Conservation (phyloP, 2,888 invertebrate species). For the Callimorpha dominula region DNA sequence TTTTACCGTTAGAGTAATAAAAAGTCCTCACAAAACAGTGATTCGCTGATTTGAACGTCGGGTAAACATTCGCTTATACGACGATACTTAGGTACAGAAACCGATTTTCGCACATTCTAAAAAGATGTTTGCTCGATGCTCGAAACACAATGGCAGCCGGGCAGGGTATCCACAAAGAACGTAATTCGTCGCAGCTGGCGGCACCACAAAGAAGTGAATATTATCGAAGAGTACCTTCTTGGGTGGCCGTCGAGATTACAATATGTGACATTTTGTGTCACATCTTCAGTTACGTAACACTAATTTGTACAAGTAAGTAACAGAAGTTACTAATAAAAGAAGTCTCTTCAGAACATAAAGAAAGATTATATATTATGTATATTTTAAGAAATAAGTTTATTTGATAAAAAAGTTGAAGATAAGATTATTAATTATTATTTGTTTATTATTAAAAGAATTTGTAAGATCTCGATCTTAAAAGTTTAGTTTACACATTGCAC, state of each 20-base stretch:
- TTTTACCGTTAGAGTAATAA: not conserved
- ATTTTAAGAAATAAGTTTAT: too few species aligned
- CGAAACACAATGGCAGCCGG: conserved; percentile 62
- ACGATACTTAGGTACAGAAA: conserved; percentile 44
- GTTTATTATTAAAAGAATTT: too few species aligned
- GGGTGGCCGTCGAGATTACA: conserved; percentile 53
- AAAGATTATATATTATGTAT: too few species aligned
- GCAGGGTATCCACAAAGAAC: conserved; percentile 65
- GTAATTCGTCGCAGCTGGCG: conserved; percentile 74
- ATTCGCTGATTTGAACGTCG: conserved; percentile 34
- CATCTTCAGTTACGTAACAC: conserved; percentile 35
- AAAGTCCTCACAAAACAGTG: conserved; percentile 10
- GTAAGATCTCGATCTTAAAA: too few species aligned
- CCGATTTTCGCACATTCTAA: conserved; percentile 57
- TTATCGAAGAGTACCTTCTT: conserved; percentile 55
- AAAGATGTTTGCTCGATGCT: conserved; percentile 59
- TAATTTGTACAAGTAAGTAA: conserved; percentile 19
- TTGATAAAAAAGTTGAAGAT: too few species aligned
- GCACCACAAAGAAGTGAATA: conserved; percentile 68
- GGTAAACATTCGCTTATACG: conserved; percentile 47
- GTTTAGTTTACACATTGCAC: too few species aligned
- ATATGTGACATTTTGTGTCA: conserved; percentile 51
- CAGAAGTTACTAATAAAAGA: too few species aligned
- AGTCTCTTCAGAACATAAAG: too few species aligned
- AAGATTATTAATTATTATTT: too few species aligned